phyloP scores from a whole-genome alignment of 2,888 invertebrate species.

The Pristionchus japonicus region DNA sequence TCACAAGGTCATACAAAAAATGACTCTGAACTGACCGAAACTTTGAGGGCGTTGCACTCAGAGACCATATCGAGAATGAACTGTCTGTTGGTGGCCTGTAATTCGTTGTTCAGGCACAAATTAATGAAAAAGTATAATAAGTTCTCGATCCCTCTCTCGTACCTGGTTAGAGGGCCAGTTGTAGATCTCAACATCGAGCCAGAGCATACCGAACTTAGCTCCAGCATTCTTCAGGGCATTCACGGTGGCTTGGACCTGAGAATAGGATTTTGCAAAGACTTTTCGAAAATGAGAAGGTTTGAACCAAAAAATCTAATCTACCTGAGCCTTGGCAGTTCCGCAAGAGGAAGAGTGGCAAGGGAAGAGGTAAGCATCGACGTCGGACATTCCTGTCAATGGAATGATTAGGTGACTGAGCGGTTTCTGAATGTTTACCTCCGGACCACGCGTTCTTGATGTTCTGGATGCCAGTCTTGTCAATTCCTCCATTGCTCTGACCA shows the following conservation, averaged over 20 bases:
- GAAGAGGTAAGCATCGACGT: conserved; percentile 59
- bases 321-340: conserved; percentile 51
- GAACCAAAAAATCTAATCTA: not conserved
- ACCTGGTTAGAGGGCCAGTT: conserved; percentile 49
- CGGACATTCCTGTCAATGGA: conserved; percentile 30
- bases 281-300: not conserved
- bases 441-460: conserved; percentile 55
- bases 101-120: not conserved
- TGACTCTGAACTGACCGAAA: not conserved
- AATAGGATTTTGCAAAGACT: not conserved
- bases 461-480: conserved; percentile 49
- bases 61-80: conserved; percentile 53
- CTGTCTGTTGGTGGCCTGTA: conserved; percentile 49
- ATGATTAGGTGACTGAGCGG: no score
- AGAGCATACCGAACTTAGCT: conserved; percentile 54
- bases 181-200: conserved; percentile 57
- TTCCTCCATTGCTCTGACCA: conserved; percentile 49
- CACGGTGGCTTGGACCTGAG: conserved; percentile 45
- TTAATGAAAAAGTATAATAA: no score
- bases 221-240: conserved; percentile 48
- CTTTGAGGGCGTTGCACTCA: conserved; percentile 29
- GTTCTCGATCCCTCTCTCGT: no score
- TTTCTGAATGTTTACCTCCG: conserved; percentile 29
- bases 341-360: conserved; percentile 52
- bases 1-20: not conserved